A percentile compares a stretch with the other conserved stretches of the same genome.
Conservation (phyloP, 2,797 vertebrate species). For the Morus bassanus region DNA sequence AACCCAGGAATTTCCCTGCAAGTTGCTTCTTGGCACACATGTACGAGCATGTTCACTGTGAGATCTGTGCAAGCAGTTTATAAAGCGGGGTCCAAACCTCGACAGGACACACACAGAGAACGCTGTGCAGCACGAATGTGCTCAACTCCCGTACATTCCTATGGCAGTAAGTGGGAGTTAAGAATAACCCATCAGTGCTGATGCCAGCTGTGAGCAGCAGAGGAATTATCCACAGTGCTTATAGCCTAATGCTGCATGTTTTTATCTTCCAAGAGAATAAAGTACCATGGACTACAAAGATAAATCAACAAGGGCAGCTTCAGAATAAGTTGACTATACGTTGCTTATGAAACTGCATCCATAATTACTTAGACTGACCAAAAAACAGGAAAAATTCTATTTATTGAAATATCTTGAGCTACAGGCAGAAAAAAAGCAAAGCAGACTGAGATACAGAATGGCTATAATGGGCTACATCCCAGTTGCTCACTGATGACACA, state of each 20-base stretch:
- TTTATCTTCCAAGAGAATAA: background rate
- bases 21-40: background rate
- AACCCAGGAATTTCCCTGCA: background rate
- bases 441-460: background rate
- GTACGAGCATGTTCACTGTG: accelerated
- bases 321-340: background rate
- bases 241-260: background rate
- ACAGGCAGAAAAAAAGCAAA: background rate
- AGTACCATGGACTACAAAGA: background rate
- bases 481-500: background rate
- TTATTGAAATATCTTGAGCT: background rate
- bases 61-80: background rate
- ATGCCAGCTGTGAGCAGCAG: background rate
- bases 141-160: background rate
- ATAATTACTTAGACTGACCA: background rate
- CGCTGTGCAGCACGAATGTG: accelerated
- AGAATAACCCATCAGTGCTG: background rate
- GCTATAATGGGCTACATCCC: background rate
- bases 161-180: background rate
- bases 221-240: background rate
- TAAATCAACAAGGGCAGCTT: background rate
- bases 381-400: background rate
- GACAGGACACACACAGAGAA: accelerated
- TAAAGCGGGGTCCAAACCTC: background rate
- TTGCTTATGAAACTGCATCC: background rate